These are phyloP conservation scores for Istiophorus platypterus DNA, from an alignment of 2,113 vertebrate species.

Conservation along the genomic window DNA sequence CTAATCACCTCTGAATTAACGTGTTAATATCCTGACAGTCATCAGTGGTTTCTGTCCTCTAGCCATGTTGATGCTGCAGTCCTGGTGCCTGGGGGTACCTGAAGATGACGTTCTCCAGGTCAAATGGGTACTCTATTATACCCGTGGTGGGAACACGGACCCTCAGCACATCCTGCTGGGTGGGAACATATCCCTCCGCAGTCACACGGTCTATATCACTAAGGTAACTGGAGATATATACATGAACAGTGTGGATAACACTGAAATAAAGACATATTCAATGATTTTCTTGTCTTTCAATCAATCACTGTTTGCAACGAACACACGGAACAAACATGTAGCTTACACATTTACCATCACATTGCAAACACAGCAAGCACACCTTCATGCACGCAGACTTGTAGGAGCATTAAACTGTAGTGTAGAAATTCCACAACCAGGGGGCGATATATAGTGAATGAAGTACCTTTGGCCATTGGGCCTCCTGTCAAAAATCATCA, in stretches of 20 bases:
- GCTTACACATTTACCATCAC: not conserved
- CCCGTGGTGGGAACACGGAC: slow-evolving; percentile 95
- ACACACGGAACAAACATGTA: slow-evolving; percentile 1
- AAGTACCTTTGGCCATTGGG: not conserved
- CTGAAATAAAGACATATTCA: slow-evolving; percentile 44
- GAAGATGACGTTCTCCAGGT: slow-evolving; percentile 98
- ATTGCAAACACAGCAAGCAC: not conserved
- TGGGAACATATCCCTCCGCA: slow-evolving; percentile 91
- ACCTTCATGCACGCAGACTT: slow-evolving; percentile 1
- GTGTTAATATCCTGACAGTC: slow-evolving; percentile 24
- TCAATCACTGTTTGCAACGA: slow-evolving; percentile 11
- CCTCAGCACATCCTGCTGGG: slow-evolving; percentile 96
- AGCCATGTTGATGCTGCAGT: slow-evolving; percentile 50
- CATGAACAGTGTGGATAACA: slow-evolving; percentile 60
- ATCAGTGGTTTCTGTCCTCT: slow-evolving; percentile 72
- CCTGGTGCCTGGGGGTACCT: slow-evolving; percentile 84
- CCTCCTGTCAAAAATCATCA: slow-evolving; percentile 27
- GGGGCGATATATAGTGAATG: slow-evolving; percentile 58
- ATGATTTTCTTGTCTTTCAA: slow-evolving; percentile 5
- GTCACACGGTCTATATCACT: slow-evolving; percentile 93
- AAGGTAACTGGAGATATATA: slow-evolving; percentile 89
- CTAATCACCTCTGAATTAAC: not conserved
- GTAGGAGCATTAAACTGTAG: slow-evolving; percentile 33
- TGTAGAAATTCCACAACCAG: slow-evolving; percentile 53
- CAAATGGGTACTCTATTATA: slow-evolving; percentile 98